These are phyloP conservation scores for Acinonyx jubatus DNA, from an alignment of 2,113 vertebrate genomes.

Conservation along the genomic window DNA sequence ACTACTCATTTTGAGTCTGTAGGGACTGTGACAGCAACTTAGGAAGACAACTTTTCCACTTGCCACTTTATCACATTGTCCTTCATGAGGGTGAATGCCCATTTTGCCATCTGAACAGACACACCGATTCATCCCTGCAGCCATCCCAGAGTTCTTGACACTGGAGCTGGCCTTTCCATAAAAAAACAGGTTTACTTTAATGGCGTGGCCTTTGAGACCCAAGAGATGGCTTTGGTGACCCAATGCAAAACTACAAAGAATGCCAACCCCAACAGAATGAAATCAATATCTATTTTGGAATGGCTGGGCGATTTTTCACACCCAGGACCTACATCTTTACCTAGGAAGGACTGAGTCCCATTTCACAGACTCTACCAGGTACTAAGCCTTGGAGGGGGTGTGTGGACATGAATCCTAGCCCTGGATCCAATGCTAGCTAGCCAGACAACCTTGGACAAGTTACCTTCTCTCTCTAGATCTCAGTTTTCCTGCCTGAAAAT, in stretches of 20 bases:
- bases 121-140: background rate
- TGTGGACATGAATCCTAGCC: background rate
- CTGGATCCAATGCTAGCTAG: background rate
- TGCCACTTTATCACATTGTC: conserved; percentile 51
- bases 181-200: background rate
- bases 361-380: background rate
- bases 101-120: conserved; percentile 20
- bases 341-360: background rate
- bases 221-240: background rate
- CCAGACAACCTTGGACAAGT: background rate
- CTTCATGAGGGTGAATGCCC: background rate
- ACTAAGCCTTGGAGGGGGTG: background rate
- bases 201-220: background rate
- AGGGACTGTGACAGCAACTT: conserved; percentile 71
- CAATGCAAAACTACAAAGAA: background rate
- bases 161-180: background rate
- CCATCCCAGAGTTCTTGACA: background rate
- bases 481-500: background rate
- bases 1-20: conserved; percentile 67
- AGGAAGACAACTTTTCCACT: conserved; percentile 67
- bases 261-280: background rate
- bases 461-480: background rate
- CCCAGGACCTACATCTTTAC: background rate
- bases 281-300: background rate
- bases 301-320: background rate